A percentile compares a stretch with the other conserved stretches of the same genome.
phyloP scores from a whole-genome alignment of 23 tunicate genomes.

The Ciona savignyi region DNA sequence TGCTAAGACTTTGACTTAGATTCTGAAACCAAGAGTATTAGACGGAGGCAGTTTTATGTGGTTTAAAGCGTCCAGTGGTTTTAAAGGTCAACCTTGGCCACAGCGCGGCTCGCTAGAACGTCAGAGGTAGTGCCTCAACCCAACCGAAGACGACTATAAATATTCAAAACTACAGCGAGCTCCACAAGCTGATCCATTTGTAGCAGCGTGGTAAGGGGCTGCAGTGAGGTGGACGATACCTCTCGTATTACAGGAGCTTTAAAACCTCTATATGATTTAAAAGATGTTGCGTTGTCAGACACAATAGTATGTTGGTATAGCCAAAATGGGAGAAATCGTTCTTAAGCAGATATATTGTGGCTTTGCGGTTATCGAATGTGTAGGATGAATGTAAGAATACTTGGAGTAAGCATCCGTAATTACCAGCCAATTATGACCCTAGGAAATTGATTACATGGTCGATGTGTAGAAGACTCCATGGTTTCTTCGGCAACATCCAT shows the following conservation, averaged over 20 bases:
- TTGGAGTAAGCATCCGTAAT: too few species aligned
- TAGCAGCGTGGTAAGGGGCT: slow-evolving; percentile 13
- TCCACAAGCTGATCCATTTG: slow-evolving; percentile 3
- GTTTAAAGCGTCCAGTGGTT: too few species aligned
- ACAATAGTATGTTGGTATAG: slow-evolving; percentile 4
- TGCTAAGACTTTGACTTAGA: too few species aligned
- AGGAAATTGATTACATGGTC: slow-evolving; percentile 5
- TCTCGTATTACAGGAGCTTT: not conserved
- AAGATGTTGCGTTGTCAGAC: not conserved
- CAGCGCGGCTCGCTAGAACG: too few species aligned
- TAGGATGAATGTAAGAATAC: slow-evolving; percentile 11
- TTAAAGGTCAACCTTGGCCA: too few species aligned
- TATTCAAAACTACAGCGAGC: too few species aligned
- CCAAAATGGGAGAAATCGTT: slow-evolving; percentile 15
- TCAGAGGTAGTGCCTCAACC: too few species aligned
- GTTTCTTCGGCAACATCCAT: slow-evolving; percentile 9
- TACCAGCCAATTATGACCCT: slow-evolving; percentile 2
- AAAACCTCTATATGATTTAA: not conserved
- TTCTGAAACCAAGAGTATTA: too few species aligned
- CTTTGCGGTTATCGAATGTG: not conserved
- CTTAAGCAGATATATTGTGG: too few species aligned
- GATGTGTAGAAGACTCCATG: slow-evolving; percentile 1
- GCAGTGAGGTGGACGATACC: not conserved
- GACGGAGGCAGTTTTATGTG: too few species aligned
- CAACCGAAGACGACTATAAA: too few species aligned